Conservation (phyloP, 2,113 vertebrate species). For the Setophaga kirtlandii region DNA sequence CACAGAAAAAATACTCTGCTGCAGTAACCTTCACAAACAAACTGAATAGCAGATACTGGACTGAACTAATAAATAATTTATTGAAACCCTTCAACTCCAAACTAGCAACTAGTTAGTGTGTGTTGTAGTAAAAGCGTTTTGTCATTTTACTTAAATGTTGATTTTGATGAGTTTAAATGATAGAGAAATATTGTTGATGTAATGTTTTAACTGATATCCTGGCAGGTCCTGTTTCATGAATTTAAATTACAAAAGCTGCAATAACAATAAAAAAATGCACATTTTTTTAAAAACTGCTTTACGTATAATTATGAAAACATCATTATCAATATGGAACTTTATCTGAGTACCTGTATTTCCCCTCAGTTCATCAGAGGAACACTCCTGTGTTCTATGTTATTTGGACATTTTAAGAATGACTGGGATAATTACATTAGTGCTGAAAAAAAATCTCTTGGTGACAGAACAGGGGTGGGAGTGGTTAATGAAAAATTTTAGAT, state of each 20-base stretch:
- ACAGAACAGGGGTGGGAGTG: not conserved
- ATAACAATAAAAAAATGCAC: not conserved
- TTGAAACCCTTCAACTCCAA: accelerated
- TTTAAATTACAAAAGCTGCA: not conserved
- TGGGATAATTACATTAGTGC: not conserved
- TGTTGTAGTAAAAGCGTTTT: not conserved
- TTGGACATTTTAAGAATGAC: not conserved
- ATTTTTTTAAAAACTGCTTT: not conserved
- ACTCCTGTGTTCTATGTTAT: not conserved
- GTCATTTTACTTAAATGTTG: not conserved
- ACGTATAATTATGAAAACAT: not conserved
- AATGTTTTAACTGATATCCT: not conserved
- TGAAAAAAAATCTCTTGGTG: not conserved
- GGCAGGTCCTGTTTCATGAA: not conserved
- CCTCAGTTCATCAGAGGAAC: not conserved
- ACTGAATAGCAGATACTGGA: not conserved
- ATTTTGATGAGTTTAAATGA: not conserved
- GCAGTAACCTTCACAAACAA: not conserved
- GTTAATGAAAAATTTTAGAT: not conserved
- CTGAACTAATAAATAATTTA: not conserved
- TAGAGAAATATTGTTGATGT: not conserved
- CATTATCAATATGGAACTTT: not conserved
- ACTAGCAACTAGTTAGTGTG: not conserved
- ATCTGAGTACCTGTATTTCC: not conserved
- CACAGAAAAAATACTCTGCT: not conserved